A percentile compares a stretch with the other conserved stretches of the same genome.
These are phyloP conservation scores for Brachionus koreanus DNA, from an alignment of 1,140 invertebrate genomes.

Conservation along the genomic window DNA sequence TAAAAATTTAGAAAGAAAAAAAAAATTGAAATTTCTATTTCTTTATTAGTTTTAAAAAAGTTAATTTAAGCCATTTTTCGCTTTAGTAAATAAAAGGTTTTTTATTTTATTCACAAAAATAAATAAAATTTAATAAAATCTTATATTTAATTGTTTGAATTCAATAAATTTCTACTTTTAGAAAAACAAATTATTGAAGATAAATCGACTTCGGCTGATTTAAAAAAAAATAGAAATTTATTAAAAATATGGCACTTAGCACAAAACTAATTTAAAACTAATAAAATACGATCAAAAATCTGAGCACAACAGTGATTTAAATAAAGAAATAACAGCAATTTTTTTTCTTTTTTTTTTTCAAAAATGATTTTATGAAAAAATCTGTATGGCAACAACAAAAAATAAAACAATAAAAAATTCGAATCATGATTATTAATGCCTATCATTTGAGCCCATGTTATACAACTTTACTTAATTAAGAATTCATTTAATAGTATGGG, in stretches of 20 bases:
- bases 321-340: not conserved
- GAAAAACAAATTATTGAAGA: not conserved
- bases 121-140: not conserved
- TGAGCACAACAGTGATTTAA: not conserved
- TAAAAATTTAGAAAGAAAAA: not conserved
- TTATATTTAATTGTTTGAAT: too few relatives aligned
- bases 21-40: too few relatives aligned
- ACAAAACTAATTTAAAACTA: not conserved
- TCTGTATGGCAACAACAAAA: not conserved
- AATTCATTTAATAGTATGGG: not conserved
- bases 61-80: too few relatives aligned
- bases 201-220: not conserved
- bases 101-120: not conserved
- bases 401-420: not conserved
- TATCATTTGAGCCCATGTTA: not conserved
- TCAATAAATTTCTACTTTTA: not conserved
- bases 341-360: not conserved
- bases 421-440: slow-evolving; percentile 14
- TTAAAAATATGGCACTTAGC: not conserved
- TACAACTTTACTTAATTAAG: not conserved
- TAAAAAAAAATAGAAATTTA: not conserved
- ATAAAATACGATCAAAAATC: not conserved
- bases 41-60: too few relatives aligned
- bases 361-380: not conserved
- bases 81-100: too few relatives aligned